Conservation (phyloP, 2,888 invertebrate species). For the Drosophila mettleri region DNA sequence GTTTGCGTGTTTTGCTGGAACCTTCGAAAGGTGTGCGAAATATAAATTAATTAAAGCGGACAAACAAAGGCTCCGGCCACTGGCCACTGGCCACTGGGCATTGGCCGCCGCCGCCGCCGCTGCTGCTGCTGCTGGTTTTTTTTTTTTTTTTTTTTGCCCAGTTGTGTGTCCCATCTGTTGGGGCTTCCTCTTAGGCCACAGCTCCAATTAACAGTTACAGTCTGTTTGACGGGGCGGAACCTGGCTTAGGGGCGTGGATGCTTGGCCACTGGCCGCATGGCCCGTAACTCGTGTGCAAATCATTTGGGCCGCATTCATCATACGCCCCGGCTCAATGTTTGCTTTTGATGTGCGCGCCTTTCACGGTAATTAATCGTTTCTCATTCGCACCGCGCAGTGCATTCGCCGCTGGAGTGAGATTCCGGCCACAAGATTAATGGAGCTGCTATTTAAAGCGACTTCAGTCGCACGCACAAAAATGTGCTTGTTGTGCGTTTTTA, state of each 20-base stretch:
- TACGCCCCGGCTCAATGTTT: constrained; percentile 71
- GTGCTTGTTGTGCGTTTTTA: constrained; percentile 3
- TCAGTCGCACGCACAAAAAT: constrained; percentile 4
- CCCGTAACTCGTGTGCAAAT: constrained; percentile 56
- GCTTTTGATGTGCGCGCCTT: constrained; percentile 75
- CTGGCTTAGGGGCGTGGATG: constrained; percentile 7
- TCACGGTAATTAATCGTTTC: constrained; percentile 76
- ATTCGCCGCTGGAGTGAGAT: constrained; percentile 52
- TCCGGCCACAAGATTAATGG: constrained; percentile 70
- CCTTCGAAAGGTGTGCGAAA: constrained; percentile 69
- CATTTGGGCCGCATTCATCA: constrained; percentile 79
- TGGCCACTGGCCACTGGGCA: constrained; percentile 46
- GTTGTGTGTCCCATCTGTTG: constrained; percentile 55
- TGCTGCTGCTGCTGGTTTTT: constrained; percentile 20
- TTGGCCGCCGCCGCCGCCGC: constrained; percentile 28
- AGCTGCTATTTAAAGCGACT: constrained; percentile 31
- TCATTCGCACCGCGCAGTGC: constrained; percentile 37
- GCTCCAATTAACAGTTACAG: constrained; percentile 67
- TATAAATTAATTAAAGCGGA: constrained; percentile 77
- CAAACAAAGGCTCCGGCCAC: constrained; percentile 50
- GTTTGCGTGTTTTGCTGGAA: constrained; percentile 39
- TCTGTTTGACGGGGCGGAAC: background rate
- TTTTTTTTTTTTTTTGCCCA: constrained; percentile 34
- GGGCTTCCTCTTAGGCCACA: constrained; percentile 40
- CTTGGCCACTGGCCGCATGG: constrained; percentile 9